Conservation (phyloP, 2,888 invertebrate species). For the Oasisia sp. region DNA sequence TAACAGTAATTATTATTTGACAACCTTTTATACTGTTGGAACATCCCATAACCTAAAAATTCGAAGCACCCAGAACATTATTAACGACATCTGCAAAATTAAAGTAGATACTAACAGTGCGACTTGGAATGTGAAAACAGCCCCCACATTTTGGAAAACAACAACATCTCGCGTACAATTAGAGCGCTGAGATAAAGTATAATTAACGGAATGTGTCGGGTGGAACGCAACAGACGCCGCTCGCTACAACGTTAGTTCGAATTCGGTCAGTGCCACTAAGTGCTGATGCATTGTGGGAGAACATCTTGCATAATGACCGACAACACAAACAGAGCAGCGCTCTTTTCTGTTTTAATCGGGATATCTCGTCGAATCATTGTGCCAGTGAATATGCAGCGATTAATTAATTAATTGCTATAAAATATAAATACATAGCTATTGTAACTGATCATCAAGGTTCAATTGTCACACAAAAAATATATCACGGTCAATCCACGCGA, state of each 20-base stretch:
- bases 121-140: neutral
- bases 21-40: too few relatives aligned
- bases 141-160: neutral
- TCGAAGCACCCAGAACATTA: too few relatives aligned
- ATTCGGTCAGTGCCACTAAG: slow-evolving; percentile 17
- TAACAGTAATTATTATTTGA: too few relatives aligned
- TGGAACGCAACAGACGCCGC: neutral
- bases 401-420: too few relatives aligned
- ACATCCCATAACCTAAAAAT: too few relatives aligned
- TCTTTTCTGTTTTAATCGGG: neutral
- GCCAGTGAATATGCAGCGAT: too few relatives aligned
- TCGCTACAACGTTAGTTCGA: neutral
- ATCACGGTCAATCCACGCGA: too few relatives aligned
- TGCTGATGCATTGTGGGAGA: neutral
- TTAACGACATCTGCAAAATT: neutral
- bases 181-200: neutral
- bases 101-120: neutral
- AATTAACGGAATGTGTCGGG: neutral
- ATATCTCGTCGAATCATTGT: neutral
- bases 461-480: too few relatives aligned
- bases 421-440: too few relatives aligned
- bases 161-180: neutral
- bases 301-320: neutral
- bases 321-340: neutral
- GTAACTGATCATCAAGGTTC: too few relatives aligned